These are phyloP conservation scores for Opisthograptis luteolata DNA, from an alignment of 2,888 invertebrate genomes.

Conservation along the genomic window DNA sequence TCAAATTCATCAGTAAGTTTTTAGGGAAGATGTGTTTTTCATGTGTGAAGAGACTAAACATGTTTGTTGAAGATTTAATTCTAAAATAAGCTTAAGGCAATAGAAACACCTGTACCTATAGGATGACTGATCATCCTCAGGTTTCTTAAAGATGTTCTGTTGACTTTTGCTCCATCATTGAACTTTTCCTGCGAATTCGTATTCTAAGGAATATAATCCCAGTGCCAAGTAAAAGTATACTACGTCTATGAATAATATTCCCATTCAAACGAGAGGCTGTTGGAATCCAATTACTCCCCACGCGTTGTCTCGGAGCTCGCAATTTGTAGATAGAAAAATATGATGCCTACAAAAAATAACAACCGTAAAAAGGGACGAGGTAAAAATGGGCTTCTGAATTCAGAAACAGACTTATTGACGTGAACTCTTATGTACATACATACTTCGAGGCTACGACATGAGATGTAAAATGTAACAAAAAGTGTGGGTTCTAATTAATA, in stretches of 20 bases:
- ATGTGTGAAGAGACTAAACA: no score
- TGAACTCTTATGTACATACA: no score
- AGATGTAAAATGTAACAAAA: no score
- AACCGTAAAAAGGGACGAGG: constrained; percentile 28
- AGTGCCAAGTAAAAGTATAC: not conserved
- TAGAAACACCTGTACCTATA: not conserved
- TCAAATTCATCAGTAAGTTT: constrained; percentile 95
- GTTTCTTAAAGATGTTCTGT: not conserved
- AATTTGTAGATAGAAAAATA: constrained; percentile 24
- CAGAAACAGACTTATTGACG: not conserved
- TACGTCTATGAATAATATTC: constrained; percentile 27
- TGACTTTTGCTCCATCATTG: not conserved
- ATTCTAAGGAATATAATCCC: constrained; percentile 6
- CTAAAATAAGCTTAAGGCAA: no score
- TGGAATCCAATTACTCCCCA: constrained; percentile 24
- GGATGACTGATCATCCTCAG: not conserved
- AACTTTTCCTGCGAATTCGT: not conserved
- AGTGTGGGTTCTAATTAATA: no score
- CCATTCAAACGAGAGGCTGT: constrained; percentile 22
- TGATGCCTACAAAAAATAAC: constrained; percentile 30
- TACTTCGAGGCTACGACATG: no score
- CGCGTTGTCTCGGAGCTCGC: constrained; percentile 25
- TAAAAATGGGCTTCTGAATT: not conserved
- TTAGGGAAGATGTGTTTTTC: not conserved
- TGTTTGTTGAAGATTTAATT: no score